Evolutionary conservation across 2,888 invertebrate species (phyloP).

Genomic region (Linyphia triangularis): DNA sequence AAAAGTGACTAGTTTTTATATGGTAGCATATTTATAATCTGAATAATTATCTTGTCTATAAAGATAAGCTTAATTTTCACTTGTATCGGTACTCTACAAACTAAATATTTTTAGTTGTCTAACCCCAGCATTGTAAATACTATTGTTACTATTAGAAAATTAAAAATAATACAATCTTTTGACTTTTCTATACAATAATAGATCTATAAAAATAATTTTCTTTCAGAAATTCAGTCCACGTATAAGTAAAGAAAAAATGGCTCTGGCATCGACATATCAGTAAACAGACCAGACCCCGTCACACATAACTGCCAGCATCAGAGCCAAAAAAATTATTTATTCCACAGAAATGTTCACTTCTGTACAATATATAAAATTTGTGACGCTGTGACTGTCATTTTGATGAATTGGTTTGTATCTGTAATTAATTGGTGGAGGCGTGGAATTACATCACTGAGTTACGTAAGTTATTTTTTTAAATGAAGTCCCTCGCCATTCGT

Average conservation of each 20-base stretch:
- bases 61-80: no score
- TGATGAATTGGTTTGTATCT: constrained; percentile 15
- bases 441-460: not conserved
- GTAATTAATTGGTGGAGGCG: not conserved
- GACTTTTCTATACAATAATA: no score
- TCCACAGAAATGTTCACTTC: not conserved
- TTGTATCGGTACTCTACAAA: no score
- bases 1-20: no score
- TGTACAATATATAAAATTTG: not conserved
- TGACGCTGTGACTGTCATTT: not conserved
- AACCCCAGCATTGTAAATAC: not conserved
- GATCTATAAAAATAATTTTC: no score
- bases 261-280: constrained; percentile 18
- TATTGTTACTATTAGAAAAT: no score
- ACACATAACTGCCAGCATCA: constrained; percentile 35
- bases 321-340: not conserved
- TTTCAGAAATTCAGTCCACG: constrained; percentile 6
- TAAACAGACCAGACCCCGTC: constrained; percentile 1
- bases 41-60: no score
- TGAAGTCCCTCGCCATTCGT: not conserved
- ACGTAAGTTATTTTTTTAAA: not conserved
- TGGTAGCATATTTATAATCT: no score
- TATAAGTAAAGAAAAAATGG: not conserved
- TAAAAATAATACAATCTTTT: not conserved
- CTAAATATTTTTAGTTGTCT: not conserved